Conservation (phyloP, 2,797 vertebrate species). For the Poecilia wingei region DNA sequence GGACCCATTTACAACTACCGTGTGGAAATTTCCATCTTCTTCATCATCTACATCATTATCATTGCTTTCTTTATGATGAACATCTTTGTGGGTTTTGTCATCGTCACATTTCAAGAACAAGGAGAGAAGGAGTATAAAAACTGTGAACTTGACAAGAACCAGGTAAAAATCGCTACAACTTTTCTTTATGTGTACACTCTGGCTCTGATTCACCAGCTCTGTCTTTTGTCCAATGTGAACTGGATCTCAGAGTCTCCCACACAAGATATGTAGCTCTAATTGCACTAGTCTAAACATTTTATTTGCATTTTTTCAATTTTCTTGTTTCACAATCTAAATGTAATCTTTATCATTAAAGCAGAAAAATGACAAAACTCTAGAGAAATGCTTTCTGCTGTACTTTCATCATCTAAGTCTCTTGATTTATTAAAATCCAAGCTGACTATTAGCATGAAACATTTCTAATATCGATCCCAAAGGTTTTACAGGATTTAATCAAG, state of each 20-base stretch:
- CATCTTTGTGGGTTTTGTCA: conserved; percentile 99
- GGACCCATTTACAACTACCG: conserved; percentile 98
- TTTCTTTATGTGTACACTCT: background rate
- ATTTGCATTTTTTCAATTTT: background rate
- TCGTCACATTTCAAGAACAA: conserved; percentile 99
- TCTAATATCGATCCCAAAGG: background rate
- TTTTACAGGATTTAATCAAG: background rate
- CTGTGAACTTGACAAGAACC: conserved; percentile 99
- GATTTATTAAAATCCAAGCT: background rate
- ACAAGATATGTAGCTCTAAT: background rate
- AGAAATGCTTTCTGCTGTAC: background rate
- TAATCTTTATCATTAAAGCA: background rate
- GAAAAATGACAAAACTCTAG: no score
- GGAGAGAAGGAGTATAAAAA: conserved; percentile 99
- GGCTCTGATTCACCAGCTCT: background rate
- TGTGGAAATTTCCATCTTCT: conserved; percentile 99
- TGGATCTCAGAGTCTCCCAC: background rate
- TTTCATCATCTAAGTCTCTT: background rate
- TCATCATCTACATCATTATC: conserved; percentile 99
- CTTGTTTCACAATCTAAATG: background rate
- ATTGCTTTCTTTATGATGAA: conserved; percentile 99
- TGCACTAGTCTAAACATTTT: background rate
- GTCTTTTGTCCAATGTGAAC: background rate
- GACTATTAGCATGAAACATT: background rate
- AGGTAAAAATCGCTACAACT: conserved; percentile 83